A percentile compares a stretch with the other conserved stretches of the same genome.
phyloP scores from a whole-genome alignment of 1,140 invertebrate species.

The Zaprionus tsacasi region DNA sequence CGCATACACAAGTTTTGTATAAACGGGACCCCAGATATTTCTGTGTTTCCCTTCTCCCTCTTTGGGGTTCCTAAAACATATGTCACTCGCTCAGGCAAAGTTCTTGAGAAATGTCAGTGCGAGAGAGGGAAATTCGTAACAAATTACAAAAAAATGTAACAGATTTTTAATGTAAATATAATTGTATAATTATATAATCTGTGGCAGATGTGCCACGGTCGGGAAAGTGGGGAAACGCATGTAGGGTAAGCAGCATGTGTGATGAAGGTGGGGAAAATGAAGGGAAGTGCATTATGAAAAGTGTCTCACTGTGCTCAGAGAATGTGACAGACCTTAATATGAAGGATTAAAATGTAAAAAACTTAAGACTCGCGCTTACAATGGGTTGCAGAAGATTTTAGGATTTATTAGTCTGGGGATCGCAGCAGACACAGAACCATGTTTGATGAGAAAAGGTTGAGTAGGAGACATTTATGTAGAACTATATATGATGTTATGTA shows the following conservation, averaged over 20 bases:
- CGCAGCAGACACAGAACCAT: no score
- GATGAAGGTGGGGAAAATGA: not conserved
- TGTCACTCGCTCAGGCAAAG: constrained; percentile 43
- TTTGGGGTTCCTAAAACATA: constrained; percentile 63
- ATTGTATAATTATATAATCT: constrained; percentile 81
- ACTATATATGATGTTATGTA: not conserved
- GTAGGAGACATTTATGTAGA: no score
- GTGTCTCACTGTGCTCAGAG: constrained; percentile 3
- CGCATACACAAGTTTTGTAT: constrained; percentile 5
- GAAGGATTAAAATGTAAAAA: constrained; percentile 35
- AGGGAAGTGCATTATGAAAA: constrained; percentile 40
- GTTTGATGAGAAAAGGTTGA: no score
- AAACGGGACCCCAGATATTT: constrained; percentile 19
- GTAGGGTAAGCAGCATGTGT: constrained; percentile 10
- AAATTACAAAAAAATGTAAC: constrained; percentile 66
- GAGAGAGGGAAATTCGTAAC: constrained; percentile 39
- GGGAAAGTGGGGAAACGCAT: constrained; percentile 6
- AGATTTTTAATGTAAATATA: constrained; percentile 82
- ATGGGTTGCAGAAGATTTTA: constrained; percentile 18
- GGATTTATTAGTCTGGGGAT: not conserved
- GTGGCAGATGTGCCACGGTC: constrained; percentile 51
- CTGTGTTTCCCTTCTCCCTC: not conserved
- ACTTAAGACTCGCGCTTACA: constrained; percentile 14
- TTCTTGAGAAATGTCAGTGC: constrained; percentile 45
- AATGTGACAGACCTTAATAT: constrained; percentile 31